These are phyloP conservation scores for Tapirus terrestris DNA, from an alignment of 2,113 vertebrate species.

Conservation along the genomic window DNA sequence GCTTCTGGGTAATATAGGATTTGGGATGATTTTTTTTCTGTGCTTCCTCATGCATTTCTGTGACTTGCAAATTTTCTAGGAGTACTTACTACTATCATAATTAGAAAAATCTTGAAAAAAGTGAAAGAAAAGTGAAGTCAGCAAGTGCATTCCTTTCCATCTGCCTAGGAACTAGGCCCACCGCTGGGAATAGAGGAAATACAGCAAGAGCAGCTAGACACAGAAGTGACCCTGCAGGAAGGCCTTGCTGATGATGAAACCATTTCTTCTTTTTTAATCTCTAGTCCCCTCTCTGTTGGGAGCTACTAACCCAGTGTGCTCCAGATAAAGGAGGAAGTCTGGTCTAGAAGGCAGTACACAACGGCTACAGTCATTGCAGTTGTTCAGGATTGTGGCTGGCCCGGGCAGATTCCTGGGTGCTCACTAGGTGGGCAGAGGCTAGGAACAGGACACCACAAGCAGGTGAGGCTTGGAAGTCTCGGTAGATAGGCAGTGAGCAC, in stretches of 20 bases:
- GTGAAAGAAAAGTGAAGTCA: background rate
- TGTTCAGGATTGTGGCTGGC: background rate
- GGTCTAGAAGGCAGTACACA: background rate
- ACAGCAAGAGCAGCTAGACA: background rate
- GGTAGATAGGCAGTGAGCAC: background rate
- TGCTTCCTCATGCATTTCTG: background rate
- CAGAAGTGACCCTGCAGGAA: background rate
- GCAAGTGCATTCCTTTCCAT: background rate
- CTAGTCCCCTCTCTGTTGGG: background rate
- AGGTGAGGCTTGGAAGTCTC: background rate
- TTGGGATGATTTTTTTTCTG: background rate
- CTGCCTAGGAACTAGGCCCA: background rate
- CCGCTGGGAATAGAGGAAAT: background rate
- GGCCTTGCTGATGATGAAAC: background rate
- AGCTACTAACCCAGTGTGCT: background rate
- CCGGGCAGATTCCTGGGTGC: background rate
- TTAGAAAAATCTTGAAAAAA: background rate
- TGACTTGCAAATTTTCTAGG: conserved; percentile 25
- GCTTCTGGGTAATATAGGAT: background rate
- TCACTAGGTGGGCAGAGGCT: background rate
- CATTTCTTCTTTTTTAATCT: background rate
- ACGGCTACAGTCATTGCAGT: background rate
- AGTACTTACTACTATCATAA: background rate
- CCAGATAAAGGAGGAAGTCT: conserved; percentile 6
- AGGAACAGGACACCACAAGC: background rate